A percentile compares a stretch with the other conserved stretches of the same genome.
These are phyloP conservation scores for Anthoscopus minutus DNA, from an alignment of 2,113 vertebrate species.

Conservation along the genomic window DNA sequence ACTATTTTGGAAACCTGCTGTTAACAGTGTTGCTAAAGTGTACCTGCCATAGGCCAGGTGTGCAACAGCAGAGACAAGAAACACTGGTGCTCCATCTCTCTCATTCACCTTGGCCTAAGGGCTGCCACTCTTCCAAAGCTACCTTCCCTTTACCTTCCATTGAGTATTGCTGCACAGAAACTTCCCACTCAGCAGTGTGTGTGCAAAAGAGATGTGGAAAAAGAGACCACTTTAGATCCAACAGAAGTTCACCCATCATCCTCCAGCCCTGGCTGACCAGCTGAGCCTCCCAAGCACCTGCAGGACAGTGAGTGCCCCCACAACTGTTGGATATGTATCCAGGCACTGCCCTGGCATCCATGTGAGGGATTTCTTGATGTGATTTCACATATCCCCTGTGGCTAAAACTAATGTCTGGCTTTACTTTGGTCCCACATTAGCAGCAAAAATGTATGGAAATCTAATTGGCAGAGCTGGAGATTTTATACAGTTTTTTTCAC, in stretches of 20 bases:
- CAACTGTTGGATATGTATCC: fast-evolving
- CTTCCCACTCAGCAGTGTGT: neutral
- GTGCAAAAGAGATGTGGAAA: neutral
- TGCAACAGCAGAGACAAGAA: neutral
- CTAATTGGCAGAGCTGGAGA: conserved; percentile 40
- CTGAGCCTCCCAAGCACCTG: neutral
- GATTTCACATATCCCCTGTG: neutral
- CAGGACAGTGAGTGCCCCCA: too few species aligned
- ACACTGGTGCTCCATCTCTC: neutral
- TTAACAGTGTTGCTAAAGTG: too few species aligned
- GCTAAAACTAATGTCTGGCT: neutral
- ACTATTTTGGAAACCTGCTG: neutral
- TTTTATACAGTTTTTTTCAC: conserved; percentile 52
- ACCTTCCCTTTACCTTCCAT: neutral
- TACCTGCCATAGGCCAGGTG: fast-evolving
- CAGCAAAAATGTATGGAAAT: conserved; percentile 46
- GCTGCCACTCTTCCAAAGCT: neutral
- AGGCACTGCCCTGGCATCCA: neutral
- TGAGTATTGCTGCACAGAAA: too few species aligned
- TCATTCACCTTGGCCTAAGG: neutral
- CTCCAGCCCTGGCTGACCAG: fast-evolving
- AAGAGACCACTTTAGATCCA: neutral
- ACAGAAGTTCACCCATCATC: neutral
- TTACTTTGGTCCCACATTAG: neutral
- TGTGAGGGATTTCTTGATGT: fast-evolving